phyloP scores from a whole-genome alignment of 2,888 invertebrate species.

The Archips xylosteana region DNA sequence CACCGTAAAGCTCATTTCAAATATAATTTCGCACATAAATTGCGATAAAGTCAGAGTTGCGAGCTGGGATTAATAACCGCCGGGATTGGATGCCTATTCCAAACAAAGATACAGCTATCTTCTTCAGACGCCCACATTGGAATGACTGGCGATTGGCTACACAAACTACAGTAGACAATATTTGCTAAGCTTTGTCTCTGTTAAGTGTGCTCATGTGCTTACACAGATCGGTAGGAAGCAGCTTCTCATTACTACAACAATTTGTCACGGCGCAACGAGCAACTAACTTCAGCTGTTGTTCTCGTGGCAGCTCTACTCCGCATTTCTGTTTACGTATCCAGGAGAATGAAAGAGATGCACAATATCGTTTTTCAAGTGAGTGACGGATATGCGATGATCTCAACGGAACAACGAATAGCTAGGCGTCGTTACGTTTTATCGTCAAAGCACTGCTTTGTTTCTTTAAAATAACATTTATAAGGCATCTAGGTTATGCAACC shows the following conservation, averaged over 20 bases:
- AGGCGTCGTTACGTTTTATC: too few species aligned
- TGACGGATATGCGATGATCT: too few species aligned
- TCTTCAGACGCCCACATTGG: neutral
- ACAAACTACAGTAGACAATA: neutral
- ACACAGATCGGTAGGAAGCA: slow-evolving; percentile 10
- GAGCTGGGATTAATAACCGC: too few species aligned
- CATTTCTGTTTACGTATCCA: neutral
- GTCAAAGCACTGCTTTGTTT: too few species aligned
- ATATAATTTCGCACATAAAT: too few species aligned
- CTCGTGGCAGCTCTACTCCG: neutral
- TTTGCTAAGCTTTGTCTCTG: neutral
- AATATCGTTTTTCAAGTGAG: neutral
- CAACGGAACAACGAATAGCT: too few species aligned
- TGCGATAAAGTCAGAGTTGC: too few species aligned
- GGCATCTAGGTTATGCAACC: too few species aligned
- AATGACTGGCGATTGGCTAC: neutral
- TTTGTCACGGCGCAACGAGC: slow-evolving; percentile 63
- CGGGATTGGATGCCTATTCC: too few species aligned
- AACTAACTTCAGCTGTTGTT: slow-evolving; percentile 50
- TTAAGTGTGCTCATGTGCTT: neutral
- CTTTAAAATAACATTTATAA: too few species aligned
- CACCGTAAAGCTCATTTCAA: too few species aligned
- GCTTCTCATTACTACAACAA: slow-evolving; percentile 62
- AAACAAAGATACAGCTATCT: too few species aligned
- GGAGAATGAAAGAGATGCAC: neutral